Conservation (phyloP, 2,113 vertebrate species). For the Burhinus oedicnemus region DNA sequence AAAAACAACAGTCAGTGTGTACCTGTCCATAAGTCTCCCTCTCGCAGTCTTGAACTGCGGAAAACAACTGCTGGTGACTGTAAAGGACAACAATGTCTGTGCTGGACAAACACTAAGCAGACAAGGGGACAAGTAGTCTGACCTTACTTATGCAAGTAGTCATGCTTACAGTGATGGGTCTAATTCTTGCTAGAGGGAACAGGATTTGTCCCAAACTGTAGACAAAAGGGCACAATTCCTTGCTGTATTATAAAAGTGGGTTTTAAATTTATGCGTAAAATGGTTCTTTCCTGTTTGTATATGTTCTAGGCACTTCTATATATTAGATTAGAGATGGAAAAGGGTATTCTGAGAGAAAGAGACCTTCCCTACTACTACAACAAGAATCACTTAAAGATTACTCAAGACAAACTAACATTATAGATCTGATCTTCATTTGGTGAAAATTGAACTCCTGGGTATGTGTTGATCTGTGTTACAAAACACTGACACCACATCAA, state of each 20-base stretch:
- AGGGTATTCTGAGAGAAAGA: not conserved
- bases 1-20: not conserved
- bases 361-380: not conserved
- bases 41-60: not conserved
- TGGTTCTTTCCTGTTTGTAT: not conserved
- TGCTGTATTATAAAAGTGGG: not conserved
- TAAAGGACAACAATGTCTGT: not conserved
- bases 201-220: not conserved
- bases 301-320: not conserved
- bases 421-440: not conserved
- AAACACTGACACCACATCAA: not conserved
- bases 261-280: not conserved
- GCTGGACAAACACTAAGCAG: not conserved
- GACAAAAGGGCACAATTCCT: not conserved
- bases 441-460: not conserved
- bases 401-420: not conserved
- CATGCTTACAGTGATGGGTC: not conserved
- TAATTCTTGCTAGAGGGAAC: not conserved
- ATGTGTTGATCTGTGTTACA: not conserved
- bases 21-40: not conserved
- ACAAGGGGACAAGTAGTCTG: not conserved
- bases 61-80: not conserved
- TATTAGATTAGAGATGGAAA: not conserved
- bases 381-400: not conserved
- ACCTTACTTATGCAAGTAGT: conserved; percentile 10